Percentiles rank a stretch among this genome's conserved stretches.
These are phyloP conservation scores for Petrophora chlorosata DNA, from an alignment of 2,888 invertebrate species.

Conservation along the genomic window DNA sequence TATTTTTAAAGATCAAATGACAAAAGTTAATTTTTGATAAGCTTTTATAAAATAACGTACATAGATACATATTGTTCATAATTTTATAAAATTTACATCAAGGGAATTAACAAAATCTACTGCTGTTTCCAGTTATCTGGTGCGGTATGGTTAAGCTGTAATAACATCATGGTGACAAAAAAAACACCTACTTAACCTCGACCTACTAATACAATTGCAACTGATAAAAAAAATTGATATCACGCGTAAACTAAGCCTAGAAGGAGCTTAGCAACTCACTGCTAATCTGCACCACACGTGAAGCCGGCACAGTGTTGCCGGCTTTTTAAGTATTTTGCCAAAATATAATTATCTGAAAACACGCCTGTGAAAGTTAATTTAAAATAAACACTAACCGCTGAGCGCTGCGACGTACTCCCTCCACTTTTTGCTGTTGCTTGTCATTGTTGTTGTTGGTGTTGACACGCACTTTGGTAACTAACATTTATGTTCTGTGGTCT, in stretches of 20 bases:
- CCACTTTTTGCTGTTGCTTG: conserved; percentile 71
- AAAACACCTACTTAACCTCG: no score
- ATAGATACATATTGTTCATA: no score
- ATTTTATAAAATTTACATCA: no score
- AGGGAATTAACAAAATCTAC: no score
- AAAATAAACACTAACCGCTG: conserved; percentile 71
- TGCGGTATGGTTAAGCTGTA: no score
- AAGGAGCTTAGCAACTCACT: neutral
- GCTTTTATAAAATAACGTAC: no score
- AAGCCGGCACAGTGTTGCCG: conserved; percentile 12
- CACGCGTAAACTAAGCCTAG: conserved; percentile 5
- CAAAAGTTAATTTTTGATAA: no score
- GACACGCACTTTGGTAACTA: conserved; percentile 61
- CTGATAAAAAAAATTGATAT: conserved; percentile 14
- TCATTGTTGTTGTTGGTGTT: conserved; percentile 66
- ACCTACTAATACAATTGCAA: conserved; percentile 4
- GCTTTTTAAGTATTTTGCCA: no score
- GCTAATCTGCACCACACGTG: conserved; percentile 7
- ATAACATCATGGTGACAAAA: no score
- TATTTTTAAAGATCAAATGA: no score
- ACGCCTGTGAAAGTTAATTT: conserved; percentile 12
- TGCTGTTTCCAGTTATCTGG: no score
- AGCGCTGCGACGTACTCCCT: conserved; percentile 78
- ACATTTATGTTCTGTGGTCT: conserved; percentile 70
- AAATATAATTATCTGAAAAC: neutral